Conservation (phyloP, 1,140 invertebrate species). For the Oncopeltus fasciatus region DNA sequence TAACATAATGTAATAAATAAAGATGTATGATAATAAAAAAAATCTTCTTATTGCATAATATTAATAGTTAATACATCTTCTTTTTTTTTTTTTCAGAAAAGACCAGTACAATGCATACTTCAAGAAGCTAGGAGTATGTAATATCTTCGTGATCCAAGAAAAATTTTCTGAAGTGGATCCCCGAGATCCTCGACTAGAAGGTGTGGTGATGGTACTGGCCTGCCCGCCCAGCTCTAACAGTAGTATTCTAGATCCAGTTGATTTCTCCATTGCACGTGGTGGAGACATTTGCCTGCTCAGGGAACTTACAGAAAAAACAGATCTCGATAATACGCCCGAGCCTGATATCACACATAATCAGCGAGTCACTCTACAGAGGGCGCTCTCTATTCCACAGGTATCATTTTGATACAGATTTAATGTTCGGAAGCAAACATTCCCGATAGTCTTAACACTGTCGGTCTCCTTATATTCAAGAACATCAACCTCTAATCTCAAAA, state of each 20-base stretch:
- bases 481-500: no score
- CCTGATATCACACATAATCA: constrained; percentile 33
- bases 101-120: constrained; percentile 40
- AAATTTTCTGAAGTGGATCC: constrained; percentile 41
- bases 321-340: constrained; percentile 28
- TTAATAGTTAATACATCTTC: no score
- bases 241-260: constrained; percentile 35
- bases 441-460: no score
- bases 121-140: constrained; percentile 36
- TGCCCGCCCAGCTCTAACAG: constrained; percentile 62
- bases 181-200: constrained; percentile 38
- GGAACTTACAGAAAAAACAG: constrained; percentile 37
- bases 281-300: constrained; percentile 51
- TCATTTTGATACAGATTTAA: no score
- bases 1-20: no score
- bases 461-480: no score
- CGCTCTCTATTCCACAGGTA: constrained; percentile 52
- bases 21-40: no score
- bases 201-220: constrained; percentile 53
- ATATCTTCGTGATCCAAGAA: constrained; percentile 42
- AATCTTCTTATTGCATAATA: neutral
- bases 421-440: no score
- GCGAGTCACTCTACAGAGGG: constrained; percentile 43
- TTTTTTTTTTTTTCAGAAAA: constrained; percentile 24
- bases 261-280: constrained; percentile 39